These are phyloP conservation scores for Megaleporinus macrocephalus DNA, from an alignment of 2,113 vertebrate genomes.

Conservation along the genomic window DNA sequence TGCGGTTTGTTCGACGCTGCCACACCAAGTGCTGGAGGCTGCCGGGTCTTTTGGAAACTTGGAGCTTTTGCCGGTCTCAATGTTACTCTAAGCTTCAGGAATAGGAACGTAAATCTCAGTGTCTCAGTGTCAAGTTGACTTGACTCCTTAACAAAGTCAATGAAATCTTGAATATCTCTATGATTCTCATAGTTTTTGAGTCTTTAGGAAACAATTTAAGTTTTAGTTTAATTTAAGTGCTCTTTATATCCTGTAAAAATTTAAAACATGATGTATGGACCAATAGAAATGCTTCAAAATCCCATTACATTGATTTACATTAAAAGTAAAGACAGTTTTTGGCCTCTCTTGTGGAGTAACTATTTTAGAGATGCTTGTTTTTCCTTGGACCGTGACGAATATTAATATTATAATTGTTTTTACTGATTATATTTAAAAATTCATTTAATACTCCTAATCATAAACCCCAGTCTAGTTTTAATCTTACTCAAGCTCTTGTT, in stretches of 20 bases:
- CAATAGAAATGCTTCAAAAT: no score
- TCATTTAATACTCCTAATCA: not conserved
- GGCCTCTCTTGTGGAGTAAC: no score
- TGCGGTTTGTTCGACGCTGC: conserved; percentile 52
- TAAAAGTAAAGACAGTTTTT: no score
- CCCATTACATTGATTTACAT: no score
- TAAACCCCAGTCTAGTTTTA: not conserved
- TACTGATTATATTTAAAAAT: not conserved
- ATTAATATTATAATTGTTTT: no score
- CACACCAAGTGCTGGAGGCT: conserved; percentile 64
- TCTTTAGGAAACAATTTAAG: no score
- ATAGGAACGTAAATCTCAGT: not conserved
- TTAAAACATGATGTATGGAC: no score
- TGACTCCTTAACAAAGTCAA: not conserved
- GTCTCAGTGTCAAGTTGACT: not conserved
- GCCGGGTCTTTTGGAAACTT: conserved; percentile 50
- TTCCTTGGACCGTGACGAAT: no score
- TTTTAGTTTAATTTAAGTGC: no score
- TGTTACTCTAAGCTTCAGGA: conserved; percentile 73
- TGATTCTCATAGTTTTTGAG: no score
- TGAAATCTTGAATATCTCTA: not conserved
- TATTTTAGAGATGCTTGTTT: no score
- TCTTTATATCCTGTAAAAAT: no score
- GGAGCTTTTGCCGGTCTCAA: conserved; percentile 68
- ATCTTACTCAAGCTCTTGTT: conserved; percentile 3